phyloP scores from a whole-genome alignment of 2,888 invertebrate species.

The Pammene fasciana region DNA sequence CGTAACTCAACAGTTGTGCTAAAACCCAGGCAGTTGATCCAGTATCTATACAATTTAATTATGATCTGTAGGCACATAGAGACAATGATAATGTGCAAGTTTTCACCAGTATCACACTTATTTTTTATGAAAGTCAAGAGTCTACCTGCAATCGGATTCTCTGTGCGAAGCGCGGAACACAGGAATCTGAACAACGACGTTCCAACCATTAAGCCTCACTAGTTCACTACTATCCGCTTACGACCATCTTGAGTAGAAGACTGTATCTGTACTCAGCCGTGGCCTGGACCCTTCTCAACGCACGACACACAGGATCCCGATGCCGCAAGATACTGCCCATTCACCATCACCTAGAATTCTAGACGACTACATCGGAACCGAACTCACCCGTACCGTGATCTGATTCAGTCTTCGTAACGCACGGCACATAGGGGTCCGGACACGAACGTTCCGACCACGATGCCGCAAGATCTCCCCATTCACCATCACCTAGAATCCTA shows the following conservation, averaged over 20 bases:
- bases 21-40: no score
- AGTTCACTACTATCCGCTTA: no score
- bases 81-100: no score
- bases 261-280: slow-evolving; percentile 85
- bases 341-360: neutral
- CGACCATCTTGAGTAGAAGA: neutral
- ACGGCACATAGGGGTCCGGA: slow-evolving; percentile 96
- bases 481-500: neutral
- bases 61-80: no score
- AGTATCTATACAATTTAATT: no score
- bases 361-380: neutral
- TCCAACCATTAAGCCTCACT: no score
- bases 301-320: slow-evolving; percentile 95
- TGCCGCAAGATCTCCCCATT: neutral
- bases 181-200: no score
- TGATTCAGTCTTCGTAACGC: slow-evolving; percentile 95
- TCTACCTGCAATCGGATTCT: no score
- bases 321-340: slow-evolving; percentile 57
- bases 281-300: slow-evolving; percentile 93
- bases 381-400: slow-evolving; percentile 89
- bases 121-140: no score
- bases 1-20: no score
- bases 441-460: slow-evolving; percentile 92
- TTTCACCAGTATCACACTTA: no score
- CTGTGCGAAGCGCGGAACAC: no score